These are phyloP conservation scores for Neolamprologus caudopunctatus DNA, from an alignment of 2,113 vertebrate species.

Conservation along the genomic window DNA sequence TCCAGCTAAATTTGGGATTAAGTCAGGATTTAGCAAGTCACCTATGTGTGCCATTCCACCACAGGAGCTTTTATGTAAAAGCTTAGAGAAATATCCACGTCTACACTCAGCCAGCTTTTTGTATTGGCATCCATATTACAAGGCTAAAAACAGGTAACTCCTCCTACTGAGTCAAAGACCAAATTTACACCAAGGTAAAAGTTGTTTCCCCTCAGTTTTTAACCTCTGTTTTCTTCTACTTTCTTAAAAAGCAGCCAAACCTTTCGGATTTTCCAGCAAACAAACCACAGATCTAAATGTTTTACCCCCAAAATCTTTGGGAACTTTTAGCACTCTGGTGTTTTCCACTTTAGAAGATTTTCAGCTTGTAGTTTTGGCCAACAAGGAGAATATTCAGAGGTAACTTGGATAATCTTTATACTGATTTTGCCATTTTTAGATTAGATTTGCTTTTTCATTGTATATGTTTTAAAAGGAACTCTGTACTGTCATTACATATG, in stretches of 20 bases:
- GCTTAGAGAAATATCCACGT: neutral
- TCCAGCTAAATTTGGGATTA: neutral
- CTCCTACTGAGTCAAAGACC: neutral
- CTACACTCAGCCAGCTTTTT: neutral
- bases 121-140: neutral
- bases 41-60: neutral
- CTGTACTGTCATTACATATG: neutral
- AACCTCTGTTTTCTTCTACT: neutral
- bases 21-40: neutral
- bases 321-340: neutral
- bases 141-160: neutral
- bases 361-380: neutral
- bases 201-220: neutral
- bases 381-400: neutral
- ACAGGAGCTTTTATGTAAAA: neutral
- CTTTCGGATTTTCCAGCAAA: neutral
- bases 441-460: neutral
- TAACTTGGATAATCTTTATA: neutral
- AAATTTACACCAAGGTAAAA: neutral
- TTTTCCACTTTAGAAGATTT: neutral
- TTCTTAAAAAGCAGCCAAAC: neutral
- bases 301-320: neutral
- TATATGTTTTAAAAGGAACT: neutral
- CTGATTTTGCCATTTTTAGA: neutral
- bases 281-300: neutral